These are phyloP conservation scores for Drosophila algonquin DNA, from an alignment of 2,888 invertebrate species.

Conservation along the genomic window DNA sequence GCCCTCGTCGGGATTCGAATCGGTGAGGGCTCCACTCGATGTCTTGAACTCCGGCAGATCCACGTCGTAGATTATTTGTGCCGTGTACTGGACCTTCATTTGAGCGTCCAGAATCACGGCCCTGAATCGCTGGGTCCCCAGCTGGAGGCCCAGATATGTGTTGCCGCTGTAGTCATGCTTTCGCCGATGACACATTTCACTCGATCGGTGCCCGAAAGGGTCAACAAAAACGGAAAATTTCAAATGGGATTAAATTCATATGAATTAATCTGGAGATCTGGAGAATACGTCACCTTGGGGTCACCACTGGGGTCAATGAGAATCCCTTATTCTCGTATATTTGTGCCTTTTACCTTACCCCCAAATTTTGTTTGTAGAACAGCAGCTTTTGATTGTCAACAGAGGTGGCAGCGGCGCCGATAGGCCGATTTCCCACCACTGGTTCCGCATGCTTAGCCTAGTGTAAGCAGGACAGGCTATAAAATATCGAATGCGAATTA, in stretches of 20 bases:
- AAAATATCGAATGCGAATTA: no score
- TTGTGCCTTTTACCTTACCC: no score
- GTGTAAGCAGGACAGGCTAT: no score
- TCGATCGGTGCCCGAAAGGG: background rate
- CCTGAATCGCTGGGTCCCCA: conserved; percentile 88
- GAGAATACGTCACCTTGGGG: no score
- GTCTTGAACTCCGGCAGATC: conserved; percentile 93
- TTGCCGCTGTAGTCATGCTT: conserved; percentile 42
- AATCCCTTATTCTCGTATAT: no score
- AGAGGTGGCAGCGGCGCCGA: no score
- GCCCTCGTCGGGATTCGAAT: conserved; percentile 70
- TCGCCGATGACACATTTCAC: conserved; percentile 53
- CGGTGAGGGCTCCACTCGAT: conserved; percentile 84
- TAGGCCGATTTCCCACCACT: no score
- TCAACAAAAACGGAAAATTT: background rate
- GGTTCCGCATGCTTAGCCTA: no score
- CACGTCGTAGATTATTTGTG: conserved; percentile 92
- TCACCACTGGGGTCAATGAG: no score
- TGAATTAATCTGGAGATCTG: background rate
- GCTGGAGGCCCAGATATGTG: conserved; percentile 53
- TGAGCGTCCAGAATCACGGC: conserved; percentile 91
- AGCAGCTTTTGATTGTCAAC: no score
- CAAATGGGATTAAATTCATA: background rate
- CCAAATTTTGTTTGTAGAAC: no score
- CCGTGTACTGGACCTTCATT: conserved; percentile 89